A percentile compares a stretch with the other conserved stretches of the same genome.
Conservation (phyloP, 2,888 invertebrate genomes). For the Microctonus hyperodae region DNA sequence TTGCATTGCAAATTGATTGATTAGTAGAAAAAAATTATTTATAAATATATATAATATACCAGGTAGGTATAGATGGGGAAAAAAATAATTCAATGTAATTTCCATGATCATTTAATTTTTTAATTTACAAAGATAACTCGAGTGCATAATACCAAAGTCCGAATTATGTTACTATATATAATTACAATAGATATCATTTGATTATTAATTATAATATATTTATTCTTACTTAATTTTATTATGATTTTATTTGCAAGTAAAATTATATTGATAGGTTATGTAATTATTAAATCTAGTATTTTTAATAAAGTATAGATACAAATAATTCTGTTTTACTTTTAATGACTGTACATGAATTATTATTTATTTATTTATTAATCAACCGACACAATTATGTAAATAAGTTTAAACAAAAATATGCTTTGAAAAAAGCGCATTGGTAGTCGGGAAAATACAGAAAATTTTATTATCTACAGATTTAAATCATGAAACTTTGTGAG, state of each 20-base stretch:
- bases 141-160: not conserved
- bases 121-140: too few relatives aligned
- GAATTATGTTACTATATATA: not conserved
- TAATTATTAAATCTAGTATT: too few relatives aligned
- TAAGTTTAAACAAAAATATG: not conserved
- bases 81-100: not conserved
- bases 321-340: too few relatives aligned
- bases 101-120: not conserved
- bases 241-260: too few relatives aligned
- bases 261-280: too few relatives aligned
- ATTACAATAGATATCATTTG: too few relatives aligned
- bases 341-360: too few relatives aligned
- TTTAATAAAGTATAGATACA: too few relatives aligned
- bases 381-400: too few relatives aligned
- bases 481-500: not conserved
- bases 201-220: too few relatives aligned
- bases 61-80: not conserved
- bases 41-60: not conserved
- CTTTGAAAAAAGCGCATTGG: not conserved
- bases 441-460: not conserved
- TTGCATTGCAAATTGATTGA: not conserved
- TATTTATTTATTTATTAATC: too few relatives aligned
- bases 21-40: not conserved
- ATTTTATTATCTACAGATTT: not conserved
- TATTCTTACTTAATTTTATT: too few relatives aligned